Conservation (phyloP, 2,113 vertebrate genomes). For the Symphodus melops region DNA sequence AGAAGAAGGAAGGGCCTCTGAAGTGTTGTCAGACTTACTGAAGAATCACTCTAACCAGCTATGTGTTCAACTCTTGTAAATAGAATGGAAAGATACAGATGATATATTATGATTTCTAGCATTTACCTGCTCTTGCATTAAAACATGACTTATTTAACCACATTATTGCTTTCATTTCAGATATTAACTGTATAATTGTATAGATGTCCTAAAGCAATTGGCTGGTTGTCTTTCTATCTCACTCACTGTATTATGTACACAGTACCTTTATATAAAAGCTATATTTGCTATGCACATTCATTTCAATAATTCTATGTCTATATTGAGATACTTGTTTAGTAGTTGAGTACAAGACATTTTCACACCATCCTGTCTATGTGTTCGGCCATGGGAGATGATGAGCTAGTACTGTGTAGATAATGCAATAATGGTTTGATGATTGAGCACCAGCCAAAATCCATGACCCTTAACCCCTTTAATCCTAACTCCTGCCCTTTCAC, state of each 20-base stretch:
- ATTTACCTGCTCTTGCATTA: constrained; percentile 82
- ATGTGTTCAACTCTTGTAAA: constrained; percentile 80
- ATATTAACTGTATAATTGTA: constrained; percentile 81
- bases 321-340: constrained; percentile 62
- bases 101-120: constrained; percentile 82
- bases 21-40: constrained; percentile 65
- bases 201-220: constrained; percentile 75
- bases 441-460: constrained; percentile 75
- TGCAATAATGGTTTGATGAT: constrained; percentile 75
- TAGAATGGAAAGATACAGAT: constrained; percentile 80
- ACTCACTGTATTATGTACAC: constrained; percentile 78
- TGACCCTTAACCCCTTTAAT: constrained; percentile 44
- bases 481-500: constrained; percentile 9
- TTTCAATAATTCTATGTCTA: constrained; percentile 61
- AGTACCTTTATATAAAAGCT: constrained; percentile 74
- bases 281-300: constrained; percentile 75
- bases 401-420: constrained; percentile 80
- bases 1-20: constrained; percentile 61
- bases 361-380: constrained; percentile 59
- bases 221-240: constrained; percentile 76
- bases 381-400: constrained; percentile 46
- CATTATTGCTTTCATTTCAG: constrained; percentile 82
- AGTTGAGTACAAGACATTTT: constrained; percentile 38
- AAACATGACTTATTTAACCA: constrained; percentile 83
- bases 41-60: constrained; percentile 80